Percentiles rank a stretch among this genome's conserved stretches.
Conservation (phyloP, 1,140 invertebrate species). For the Saccostrea echinata region DNA sequence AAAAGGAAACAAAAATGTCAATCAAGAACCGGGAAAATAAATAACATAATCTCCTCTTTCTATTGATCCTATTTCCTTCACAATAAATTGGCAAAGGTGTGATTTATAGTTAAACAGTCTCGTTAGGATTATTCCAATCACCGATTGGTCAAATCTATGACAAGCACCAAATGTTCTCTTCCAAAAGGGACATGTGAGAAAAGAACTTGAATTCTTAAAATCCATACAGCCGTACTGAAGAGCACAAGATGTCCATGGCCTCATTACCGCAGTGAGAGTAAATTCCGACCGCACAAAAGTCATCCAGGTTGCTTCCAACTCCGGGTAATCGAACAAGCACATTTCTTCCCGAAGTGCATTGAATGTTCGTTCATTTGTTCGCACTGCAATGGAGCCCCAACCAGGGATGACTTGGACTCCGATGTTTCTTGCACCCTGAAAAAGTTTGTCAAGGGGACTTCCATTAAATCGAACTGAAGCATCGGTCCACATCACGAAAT, state of each 20-base stretch:
- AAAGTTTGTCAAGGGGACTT: constrained; percentile 14
- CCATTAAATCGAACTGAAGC: constrained; percentile 39
- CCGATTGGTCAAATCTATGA: constrained; percentile 51
- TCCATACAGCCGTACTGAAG: constrained; percentile 47
- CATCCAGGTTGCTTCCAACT: not conserved
- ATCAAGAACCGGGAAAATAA: not conserved
- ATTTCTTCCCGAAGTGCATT: not conserved
- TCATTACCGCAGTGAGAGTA: constrained; percentile 44
- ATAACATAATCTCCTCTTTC: not conserved
- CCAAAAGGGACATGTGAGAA: not conserved
- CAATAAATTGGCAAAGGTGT: constrained; percentile 15
- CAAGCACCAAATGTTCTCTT: constrained; percentile 9
- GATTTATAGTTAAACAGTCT: constrained; percentile 43
- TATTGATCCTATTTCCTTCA: not conserved
- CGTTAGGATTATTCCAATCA: constrained; percentile 44
- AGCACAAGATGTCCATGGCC: constrained; percentile 46
- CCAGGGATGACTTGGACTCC: constrained; percentile 20
- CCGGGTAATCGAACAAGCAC: constrained; percentile 40
- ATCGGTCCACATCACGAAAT: constrained; percentile 52
- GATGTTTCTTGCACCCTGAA: constrained; percentile 7
- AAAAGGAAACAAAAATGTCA: not conserved
- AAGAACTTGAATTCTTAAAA: not conserved
- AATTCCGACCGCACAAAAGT: constrained; percentile 30
- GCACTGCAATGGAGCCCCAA: not conserved
- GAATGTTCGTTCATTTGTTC: constrained; percentile 43